Evolutionary conservation across 2,888 invertebrate species (phyloP).

Genomic region (Caenorhabditis sinica): DNA sequence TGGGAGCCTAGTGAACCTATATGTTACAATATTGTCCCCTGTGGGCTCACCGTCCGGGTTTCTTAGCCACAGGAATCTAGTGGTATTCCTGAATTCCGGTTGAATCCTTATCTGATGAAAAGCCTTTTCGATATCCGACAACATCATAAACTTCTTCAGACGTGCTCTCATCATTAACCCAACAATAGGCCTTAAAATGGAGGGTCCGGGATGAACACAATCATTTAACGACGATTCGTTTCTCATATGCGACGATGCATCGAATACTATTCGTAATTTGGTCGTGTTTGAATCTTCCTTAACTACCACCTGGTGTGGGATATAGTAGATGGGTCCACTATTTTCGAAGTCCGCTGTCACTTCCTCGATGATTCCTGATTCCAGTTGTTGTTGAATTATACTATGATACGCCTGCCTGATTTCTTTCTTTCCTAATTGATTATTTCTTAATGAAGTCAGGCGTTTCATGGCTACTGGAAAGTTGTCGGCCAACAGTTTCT

Average conservation of each 20-base stretch:
- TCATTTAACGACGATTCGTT: slow-evolving; percentile 65
- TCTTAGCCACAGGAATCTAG: slow-evolving; percentile 69
- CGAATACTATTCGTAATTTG: slow-evolving; percentile 64
- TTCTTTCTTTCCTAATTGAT: neutral
- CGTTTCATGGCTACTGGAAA: neutral
- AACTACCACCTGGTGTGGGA: slow-evolving; percentile 63
- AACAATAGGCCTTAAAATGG: slow-evolving; percentile 25
- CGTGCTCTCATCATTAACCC: slow-evolving; percentile 60
- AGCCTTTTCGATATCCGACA: slow-evolving; percentile 74
- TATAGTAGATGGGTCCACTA: neutral
- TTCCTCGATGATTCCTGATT: neutral
- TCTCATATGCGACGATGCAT: slow-evolving; percentile 53
- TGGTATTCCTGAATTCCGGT: slow-evolving; percentile 57
- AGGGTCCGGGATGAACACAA: slow-evolving; percentile 56
- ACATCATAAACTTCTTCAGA: slow-evolving; percentile 16
- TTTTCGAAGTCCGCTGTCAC: neutral
- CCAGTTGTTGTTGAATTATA: neutral
- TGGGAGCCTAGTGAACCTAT: slow-evolving; percentile 68
- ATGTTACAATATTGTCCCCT: slow-evolving; percentile 59
- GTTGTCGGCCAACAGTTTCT: neutral
- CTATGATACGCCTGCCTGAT: neutral
- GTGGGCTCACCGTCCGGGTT: slow-evolving; percentile 39
- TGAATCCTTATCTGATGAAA: slow-evolving; percentile 70
- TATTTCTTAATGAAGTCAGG: neutral
- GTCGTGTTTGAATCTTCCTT: slow-evolving; percentile 52